phyloP scores from a whole-genome alignment of 92 coral and sea anemone genomes.

The Blastomussa wellsi region DNA sequence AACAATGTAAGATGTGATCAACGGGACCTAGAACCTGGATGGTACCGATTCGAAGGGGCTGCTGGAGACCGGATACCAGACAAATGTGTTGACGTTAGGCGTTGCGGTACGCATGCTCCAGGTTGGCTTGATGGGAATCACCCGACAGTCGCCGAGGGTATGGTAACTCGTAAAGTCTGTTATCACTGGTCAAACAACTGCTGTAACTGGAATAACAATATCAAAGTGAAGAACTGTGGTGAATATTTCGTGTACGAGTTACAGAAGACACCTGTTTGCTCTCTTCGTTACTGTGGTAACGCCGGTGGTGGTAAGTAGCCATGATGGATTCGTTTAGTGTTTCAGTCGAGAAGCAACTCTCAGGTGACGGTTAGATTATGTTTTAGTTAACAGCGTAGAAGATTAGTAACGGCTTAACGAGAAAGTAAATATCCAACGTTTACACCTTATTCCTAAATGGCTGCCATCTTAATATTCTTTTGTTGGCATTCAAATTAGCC shows the following conservation, averaged over 20 bases:
- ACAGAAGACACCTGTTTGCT: conserved; percentile 2
- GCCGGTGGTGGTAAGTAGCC: neutral
- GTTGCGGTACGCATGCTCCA: conserved; percentile 32
- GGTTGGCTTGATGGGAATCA: conserved; percentile 17
- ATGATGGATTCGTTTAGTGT: neutral
- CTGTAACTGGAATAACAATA: neutral
- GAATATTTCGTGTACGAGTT: neutral
- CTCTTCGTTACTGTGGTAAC: conserved; percentile 27
- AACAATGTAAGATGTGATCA: neutral
- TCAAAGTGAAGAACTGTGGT: conserved; percentile 10
- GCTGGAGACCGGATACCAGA: conserved; percentile 13
- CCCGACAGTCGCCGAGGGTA: conserved; percentile 4
- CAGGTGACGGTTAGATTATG: neutral
- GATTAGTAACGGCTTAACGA: too few species aligned
- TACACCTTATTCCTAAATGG: too few species aligned
- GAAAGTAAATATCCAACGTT: too few species aligned
- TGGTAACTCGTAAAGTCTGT: conserved; percentile 13
- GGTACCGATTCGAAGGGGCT: conserved; percentile 17
- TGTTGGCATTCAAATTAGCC: too few species aligned
- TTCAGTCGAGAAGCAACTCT: neutral
- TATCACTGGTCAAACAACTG: conserved; percentile 11
- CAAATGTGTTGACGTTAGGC: neutral
- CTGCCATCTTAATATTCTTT: too few species aligned
- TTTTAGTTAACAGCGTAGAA: neutral
- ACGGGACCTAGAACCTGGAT: neutral